These are phyloP conservation scores for Sylvilagus bachmani DNA, from an alignment of 2,113 vertebrate species.

Conservation along the genomic window DNA sequence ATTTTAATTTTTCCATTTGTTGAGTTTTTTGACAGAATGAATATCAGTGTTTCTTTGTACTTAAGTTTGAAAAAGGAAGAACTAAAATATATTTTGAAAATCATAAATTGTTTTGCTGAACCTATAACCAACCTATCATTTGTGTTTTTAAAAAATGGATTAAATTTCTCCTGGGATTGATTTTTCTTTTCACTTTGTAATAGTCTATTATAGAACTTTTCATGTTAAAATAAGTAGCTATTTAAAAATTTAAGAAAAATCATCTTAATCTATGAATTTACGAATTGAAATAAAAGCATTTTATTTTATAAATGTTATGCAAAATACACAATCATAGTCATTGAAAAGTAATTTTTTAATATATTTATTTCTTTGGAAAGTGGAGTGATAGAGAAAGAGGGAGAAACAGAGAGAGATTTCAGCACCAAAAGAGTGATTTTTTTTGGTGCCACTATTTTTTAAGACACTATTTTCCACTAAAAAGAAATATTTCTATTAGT, in stretches of 20 bases:
- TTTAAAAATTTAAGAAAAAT: slow-evolving; percentile 38
- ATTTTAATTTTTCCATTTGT: slow-evolving; percentile 56
- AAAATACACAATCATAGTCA: not conserved
- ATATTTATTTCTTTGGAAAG: too few species aligned
- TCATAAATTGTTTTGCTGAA: not conserved
- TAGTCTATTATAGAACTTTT: not conserved
- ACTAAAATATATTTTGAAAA: slow-evolving; percentile 40
- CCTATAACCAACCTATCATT: not conserved
- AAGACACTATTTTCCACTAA: not conserved
- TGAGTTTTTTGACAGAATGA: not conserved
- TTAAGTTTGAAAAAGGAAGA: not conserved
- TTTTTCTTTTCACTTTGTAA: slow-evolving; percentile 14
- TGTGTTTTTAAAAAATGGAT: slow-evolving; percentile 52
- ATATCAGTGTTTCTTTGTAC: not conserved
- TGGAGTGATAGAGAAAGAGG: too few species aligned
- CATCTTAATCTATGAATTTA: not conserved
- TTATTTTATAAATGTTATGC: slow-evolving; percentile 14
- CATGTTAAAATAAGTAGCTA: slow-evolving; percentile 45
- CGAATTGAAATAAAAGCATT: slow-evolving; percentile 29
- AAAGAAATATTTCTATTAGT: not conserved
- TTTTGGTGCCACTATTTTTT: too few species aligned
- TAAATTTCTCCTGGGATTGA: not conserved
- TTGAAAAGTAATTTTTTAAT: slow-evolving; percentile 1
- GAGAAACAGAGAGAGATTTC: too few species aligned
- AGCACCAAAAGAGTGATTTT: too few species aligned